Evolutionary conservation across 2,888 invertebrate species (phyloP), one percentile per base, ranked within the genome.

Genomic region (Apomyelois bistriatella): DNA sequence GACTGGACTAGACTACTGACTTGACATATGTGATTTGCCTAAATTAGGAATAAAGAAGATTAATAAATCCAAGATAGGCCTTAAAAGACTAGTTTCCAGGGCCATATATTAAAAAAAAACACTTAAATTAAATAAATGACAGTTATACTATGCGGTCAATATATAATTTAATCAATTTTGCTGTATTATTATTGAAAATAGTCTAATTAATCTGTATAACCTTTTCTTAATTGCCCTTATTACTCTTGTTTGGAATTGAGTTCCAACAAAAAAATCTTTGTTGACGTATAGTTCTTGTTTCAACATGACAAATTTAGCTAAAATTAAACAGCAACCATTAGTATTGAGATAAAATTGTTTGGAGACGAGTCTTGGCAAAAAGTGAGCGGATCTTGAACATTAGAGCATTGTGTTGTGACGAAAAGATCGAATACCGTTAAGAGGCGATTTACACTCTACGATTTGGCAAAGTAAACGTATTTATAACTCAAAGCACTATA

Each of bases 391-490:
- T 22, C 41, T 41, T 41, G 22, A 41, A 41, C 41, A 65, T 69
- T 75, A 72, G 74, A 72, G 75, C 74, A 71, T 76, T 76, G 78
- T 79, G 75, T 72, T 71, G 75, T 65, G 68, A 61, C 70, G 69
- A 68, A 66, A 69, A 73, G 64, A 66, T 64, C 63, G 65, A 62
- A 76, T 74, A 72, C 84, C 78, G 83, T 81, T 83, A 78, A 62
- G 58, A 57, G 58, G 58, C 59, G 52, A 13, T 66, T 76, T 72
- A 78, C 53, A 69, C n/a, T 10, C 32, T 32, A 70, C 69, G 74
- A 72, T 22, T 49, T 7, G 9, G n/a, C 7, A 28, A 3, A 28
- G 28, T 28, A 28, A 3, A 28, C 7, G 7, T 7, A 28, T 28
- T 5, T 7, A 28, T 28, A 28, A 3, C 3, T 28, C 3, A 5